Conservation (phyloP, 2,888 invertebrate genomes). For the Drosophila paucipuncta region DNA sequence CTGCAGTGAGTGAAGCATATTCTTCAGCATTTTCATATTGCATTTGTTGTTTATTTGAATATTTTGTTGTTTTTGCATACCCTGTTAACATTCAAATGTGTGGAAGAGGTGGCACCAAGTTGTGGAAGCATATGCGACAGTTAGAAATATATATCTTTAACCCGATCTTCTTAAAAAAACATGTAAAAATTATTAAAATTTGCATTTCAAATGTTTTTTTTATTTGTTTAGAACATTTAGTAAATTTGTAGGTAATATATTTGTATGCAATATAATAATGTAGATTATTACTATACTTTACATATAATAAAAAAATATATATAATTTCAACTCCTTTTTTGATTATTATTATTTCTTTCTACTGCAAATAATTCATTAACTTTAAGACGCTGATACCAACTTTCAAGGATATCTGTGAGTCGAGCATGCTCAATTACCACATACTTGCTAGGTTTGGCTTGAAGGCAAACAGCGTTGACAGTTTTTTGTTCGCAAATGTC, state of each 20-base stretch:
- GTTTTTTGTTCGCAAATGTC: constrained; percentile 66
- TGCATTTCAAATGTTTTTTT: background rate
- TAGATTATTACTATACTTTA: background rate
- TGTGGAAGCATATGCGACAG: rapidly evolving
- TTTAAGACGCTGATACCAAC: background rate
- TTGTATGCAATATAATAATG: background rate
- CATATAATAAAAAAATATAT: background rate
- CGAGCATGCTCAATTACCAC: background rate
- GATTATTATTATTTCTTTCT: background rate
- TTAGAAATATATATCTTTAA: rapidly evolving
- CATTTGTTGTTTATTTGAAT: constrained; percentile 7
- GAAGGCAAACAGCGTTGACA: constrained; percentile 62
- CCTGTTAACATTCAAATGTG: background rate
- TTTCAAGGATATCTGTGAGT: constrained; percentile 2
- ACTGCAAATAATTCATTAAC: background rate
- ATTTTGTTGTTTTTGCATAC: constrained; percentile 12
- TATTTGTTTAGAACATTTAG: rapidly evolving
- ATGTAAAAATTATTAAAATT: background rate
- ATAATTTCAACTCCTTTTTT: background rate
- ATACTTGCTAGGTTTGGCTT: constrained; percentile 10
- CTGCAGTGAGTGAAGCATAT: constrained; percentile 36
- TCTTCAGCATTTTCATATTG: constrained; percentile 30
- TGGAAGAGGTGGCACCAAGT: background rate
- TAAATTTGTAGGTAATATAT: background rate
- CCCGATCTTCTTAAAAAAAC: rapidly evolving